Base-by-base conservation (phyloP, 2,113 vertebrate species). In the Montifringilla adamsi region DNA sequence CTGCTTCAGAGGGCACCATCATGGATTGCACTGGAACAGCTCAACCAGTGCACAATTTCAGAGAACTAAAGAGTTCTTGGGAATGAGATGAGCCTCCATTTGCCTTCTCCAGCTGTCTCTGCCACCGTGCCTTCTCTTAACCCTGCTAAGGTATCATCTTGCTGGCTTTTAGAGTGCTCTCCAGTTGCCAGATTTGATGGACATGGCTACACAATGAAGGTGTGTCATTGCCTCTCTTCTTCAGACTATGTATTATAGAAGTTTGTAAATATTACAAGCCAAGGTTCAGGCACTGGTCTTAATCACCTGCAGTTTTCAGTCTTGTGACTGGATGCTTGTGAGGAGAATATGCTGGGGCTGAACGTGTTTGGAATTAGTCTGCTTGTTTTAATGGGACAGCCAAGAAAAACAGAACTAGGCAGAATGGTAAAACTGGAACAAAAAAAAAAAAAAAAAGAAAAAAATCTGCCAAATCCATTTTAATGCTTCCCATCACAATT, bases 121-220 rank as follows among this genome's bases (percentile, higher is more conserved):
- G 43, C 23, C 59, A 33, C 21, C 20, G 14, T 53, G 18, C 21
- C 9, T 49, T 74, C 68, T 49, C 49, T 70, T 33, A 63, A 24
- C 30, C 6, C 35, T 30, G 5, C 0, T 0, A 44, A 82, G 3
- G 8, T 30, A 7, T 23, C 37, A 68, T 39, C 22, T 53, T 16
- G 1, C n/a, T 79, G 78, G 22, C 53, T 73, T 82, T 17, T 20
- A 11, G 33, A 82, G 13, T 10, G 58, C 15, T 60, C 49, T 33
- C 31, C 49, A 56, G 33, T 4, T 15, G 2, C 8, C 15, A 4
- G 16, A 59, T 68, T 18, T 52, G 7, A 64, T 19, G 46, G 58
- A 26, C 10, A 11, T 2, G 3, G 15, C 27, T 35, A 7, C 2
- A 72, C 18, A 16, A 35, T 31, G 21, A 75, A 55, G 35, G 15